Evolutionary conservation across 2,113 vertebrate species (phyloP).

Genomic region (Megatriorchis doriae): DNA sequence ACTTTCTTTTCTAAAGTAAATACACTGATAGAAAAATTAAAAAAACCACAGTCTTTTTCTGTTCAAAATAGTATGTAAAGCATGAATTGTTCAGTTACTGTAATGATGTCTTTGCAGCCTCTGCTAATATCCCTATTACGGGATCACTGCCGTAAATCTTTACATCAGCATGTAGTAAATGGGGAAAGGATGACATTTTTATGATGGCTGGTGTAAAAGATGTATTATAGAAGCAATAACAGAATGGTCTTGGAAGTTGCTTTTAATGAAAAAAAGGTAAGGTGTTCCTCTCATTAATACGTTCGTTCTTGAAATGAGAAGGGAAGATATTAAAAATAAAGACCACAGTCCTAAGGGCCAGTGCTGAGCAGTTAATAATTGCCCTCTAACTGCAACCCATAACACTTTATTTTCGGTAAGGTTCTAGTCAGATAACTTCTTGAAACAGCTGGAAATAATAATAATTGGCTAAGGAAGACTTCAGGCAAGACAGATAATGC

Average conservation of each 20-base stretch:
- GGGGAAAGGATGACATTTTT: neutral
- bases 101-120: neutral
- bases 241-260: neutral
- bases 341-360: neutral
- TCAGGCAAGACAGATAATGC: neutral
- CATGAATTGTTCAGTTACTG: neutral
- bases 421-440: neutral
- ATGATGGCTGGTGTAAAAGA: neutral
- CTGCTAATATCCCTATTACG: neutral
- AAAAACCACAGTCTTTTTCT: accelerated
- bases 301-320: neutral
- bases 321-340: neutral
- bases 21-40: neutral
- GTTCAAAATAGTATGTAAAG: neutral
- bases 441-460: neutral
- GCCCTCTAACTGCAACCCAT: neutral
- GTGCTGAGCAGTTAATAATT: neutral
- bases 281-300: neutral
- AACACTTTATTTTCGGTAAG: neutral
- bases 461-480: neutral
- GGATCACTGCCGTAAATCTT: neutral
- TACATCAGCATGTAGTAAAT: neutral
- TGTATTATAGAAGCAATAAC: neutral
- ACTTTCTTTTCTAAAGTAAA: neutral
- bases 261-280: neutral